These are phyloP conservation scores for Teleiodes luculella DNA, from an alignment of 2,888 invertebrate genomes.

Conservation along the genomic window DNA sequence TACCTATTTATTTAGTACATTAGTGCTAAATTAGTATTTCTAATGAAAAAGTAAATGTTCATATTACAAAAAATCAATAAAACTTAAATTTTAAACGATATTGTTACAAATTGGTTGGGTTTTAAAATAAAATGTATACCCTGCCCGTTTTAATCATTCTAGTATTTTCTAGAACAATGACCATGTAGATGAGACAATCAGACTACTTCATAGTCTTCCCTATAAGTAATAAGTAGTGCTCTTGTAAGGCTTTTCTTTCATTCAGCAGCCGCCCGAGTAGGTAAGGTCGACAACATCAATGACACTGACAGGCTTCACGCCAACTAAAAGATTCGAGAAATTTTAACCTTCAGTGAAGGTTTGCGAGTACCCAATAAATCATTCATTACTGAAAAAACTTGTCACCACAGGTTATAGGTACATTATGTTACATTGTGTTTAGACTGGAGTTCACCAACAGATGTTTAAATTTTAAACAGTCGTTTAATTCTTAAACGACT, in stretches of 20 bases:
- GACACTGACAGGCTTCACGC: slow-evolving; percentile 35
- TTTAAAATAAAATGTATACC: too few relatives aligned
- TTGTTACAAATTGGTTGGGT: too few relatives aligned
- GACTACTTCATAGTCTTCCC: slow-evolving; percentile 25
- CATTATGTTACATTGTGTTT: too few relatives aligned
- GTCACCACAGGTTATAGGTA: too few relatives aligned
- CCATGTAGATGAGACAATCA: slow-evolving; percentile 9
- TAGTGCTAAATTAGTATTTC: too few relatives aligned
- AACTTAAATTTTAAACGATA: too few relatives aligned
- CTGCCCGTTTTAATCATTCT: neutral
- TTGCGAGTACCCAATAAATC: slow-evolving; percentile 3
- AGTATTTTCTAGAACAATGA: neutral
- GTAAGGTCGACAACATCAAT: slow-evolving; percentile 35
- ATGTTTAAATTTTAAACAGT: too few relatives aligned
- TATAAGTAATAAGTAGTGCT: slow-evolving; percentile 36
- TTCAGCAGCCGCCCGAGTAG: slow-evolving; percentile 15
- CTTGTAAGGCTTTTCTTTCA: slow-evolving; percentile 46
- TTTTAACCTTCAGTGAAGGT: slow-evolving; percentile 33
- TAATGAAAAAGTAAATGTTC: neutral
- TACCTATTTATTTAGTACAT: too few relatives aligned
- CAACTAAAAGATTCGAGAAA: slow-evolving; percentile 21
- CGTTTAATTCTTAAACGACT: too few relatives aligned
- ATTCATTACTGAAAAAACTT: neutral
- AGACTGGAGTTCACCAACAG: too few relatives aligned
- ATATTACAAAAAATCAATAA: neutral